Percentiles rank a stretch among this genome's conserved stretches.
These are phyloP conservation scores for Diadegma fenestrale DNA, from an alignment of 2,888 invertebrate genomes.

Conservation along the genomic window DNA sequence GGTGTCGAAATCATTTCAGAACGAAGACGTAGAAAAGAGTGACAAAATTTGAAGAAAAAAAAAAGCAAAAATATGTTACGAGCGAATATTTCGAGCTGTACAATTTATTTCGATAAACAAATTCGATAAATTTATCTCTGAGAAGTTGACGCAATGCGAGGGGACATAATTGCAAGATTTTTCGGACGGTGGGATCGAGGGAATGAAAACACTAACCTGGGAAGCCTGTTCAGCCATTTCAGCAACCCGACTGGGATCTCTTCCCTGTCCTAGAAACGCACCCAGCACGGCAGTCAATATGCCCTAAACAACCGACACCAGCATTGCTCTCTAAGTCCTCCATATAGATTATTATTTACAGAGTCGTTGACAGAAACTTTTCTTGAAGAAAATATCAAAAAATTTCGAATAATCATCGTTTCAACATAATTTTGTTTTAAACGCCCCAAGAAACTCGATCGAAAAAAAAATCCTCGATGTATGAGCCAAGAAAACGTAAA, in stretches of 20 bases:
- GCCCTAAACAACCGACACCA: constrained; percentile 90
- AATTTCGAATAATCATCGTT: background rate
- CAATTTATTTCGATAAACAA: constrained; percentile 47
- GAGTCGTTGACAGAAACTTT: background rate
- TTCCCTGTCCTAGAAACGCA: constrained; percentile 93
- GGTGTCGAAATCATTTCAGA: background rate
- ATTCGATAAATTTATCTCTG: background rate
- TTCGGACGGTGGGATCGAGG: background rate
- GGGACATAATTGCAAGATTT: background rate
- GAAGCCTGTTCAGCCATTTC: constrained; percentile 98
- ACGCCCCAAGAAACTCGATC: background rate
- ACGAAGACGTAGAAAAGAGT: background rate
- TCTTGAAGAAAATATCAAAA: background rate
- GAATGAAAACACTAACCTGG: constrained; percentile 90
- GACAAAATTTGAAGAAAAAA: background rate
- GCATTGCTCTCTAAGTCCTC: constrained; percentile 66
- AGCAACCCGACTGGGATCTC: constrained; percentile 96
- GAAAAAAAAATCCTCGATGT: background rate
- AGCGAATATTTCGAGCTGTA: constrained; percentile 49
- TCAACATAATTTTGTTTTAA: background rate
- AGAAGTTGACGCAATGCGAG: background rate
- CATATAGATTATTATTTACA: constrained; percentile 76
- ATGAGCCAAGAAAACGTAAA: background rate
- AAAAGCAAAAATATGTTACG: background rate
- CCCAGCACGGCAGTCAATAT: constrained; percentile 96